These are phyloP conservation scores for Stenchaetothrips biformis DNA, from an alignment of 2,888 invertebrate genomes.

Conservation along the genomic window DNA sequence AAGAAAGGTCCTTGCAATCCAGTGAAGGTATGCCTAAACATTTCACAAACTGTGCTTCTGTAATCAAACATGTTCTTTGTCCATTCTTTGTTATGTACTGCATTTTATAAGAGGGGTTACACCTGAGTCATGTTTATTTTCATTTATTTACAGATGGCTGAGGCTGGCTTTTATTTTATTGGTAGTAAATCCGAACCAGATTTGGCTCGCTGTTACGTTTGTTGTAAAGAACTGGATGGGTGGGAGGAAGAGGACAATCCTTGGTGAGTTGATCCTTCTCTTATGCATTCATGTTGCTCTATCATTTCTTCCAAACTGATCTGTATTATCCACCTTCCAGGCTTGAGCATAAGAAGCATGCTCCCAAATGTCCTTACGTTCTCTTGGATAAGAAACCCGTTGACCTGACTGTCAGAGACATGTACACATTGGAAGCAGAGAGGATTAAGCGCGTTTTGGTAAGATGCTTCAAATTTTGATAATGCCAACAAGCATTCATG, in stretches of 20 bases:
- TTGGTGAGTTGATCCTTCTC: conserved; percentile 49
- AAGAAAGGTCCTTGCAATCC: conserved; percentile 59
- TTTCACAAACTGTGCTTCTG: background rate
- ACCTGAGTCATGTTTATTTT: conserved; percentile 29
- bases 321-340: conserved; percentile 38
- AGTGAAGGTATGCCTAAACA: conserved; percentile 45
- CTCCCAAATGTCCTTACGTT: conserved; percentile 65
- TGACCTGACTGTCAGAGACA: conserved; percentile 48
- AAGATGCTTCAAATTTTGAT: background rate
- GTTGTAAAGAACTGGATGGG: conserved; percentile 76
- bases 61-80: background rate
- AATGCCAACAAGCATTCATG: too few relatives aligned
- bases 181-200: conserved; percentile 66
- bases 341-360: conserved; percentile 64
- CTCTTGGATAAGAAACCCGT: conserved; percentile 58
- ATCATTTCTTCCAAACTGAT: background rate
- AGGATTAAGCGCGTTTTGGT: background rate
- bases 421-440: background rate
- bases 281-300: background rate
- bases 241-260: conserved; percentile 83
- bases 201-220: conserved; percentile 73
- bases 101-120: background rate
- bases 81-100: background rate
- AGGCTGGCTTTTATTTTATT: conserved; percentile 74
- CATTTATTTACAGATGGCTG: conserved; percentile 61